Conservation (phyloP, 2,888 invertebrate genomes). For the Stenodera caucasica region DNA sequence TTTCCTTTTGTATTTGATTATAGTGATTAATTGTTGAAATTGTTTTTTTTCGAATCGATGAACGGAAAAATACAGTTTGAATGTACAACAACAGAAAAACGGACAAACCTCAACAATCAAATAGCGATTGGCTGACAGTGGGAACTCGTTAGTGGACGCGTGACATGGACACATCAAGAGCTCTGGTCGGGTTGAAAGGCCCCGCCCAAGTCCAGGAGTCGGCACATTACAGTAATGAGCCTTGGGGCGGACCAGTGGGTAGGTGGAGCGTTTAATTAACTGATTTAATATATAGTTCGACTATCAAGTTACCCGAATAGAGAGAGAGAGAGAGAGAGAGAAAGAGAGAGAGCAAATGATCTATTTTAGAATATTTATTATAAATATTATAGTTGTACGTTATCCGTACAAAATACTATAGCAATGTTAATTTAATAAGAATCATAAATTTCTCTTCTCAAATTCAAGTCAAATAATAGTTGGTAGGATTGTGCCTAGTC, state of each 20-base stretch:
- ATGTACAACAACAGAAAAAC: constrained; percentile 2
- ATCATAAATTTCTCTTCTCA: no score
- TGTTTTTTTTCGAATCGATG: no score
- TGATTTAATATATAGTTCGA: constrained; percentile 45
- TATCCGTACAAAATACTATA: no score
- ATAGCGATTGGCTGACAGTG: constrained; percentile 43
- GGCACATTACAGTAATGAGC: constrained; percentile 52
- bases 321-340: no score
- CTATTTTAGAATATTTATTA: no score
- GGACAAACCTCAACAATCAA: constrained; percentile 40
- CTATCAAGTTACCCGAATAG: no score
- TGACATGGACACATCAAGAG: constrained; percentile 50
- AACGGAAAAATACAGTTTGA: no score
- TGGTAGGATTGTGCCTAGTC: not conserved
- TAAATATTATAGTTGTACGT: no score
- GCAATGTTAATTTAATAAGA: no score
- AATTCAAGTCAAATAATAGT: no score
- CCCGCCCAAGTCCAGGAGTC: constrained; percentile 48
- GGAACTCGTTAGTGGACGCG: constrained; percentile 42
- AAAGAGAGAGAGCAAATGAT: no score
- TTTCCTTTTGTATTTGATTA: not conserved
- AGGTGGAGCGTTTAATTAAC: constrained; percentile 54
- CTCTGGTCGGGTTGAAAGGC: constrained; percentile 37
- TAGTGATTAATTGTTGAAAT: not conserved
- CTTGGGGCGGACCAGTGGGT: constrained; percentile 46